Base-by-base conservation (phyloP, 2,113 vertebrate species). In the Neodon shergylaensis region DNA sequence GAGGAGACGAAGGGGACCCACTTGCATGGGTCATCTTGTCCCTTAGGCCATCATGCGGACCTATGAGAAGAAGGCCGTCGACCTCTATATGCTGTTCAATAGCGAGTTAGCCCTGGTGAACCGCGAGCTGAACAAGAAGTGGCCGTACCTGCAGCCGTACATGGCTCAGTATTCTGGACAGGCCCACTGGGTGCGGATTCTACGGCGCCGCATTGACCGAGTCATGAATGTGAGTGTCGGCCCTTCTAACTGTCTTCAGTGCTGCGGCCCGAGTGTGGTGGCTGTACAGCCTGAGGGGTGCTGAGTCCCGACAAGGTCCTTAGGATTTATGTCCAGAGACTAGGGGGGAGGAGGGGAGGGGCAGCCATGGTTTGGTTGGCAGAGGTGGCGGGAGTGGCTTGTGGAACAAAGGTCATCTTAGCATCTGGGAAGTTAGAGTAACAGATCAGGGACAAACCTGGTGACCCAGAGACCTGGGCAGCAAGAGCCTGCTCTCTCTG, bases 1-100 rank as follows among this genome's bases (percentile, higher is more conserved):
- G 61, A 10, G 19, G 65, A 28, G 44, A 17, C 2, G 0, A 9
- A 36, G 52, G 31, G 31, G 31, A n/a, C 14, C 39, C 0, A 2
- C 17, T 47, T 31, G 31, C 36, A 17, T 7, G 11, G 72, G 1
- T 4, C 42, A 33, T 9, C 70, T 16, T 49, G 33, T 90, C 63
- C 31, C 14, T 10, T 91, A 99, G 99, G 98, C 98, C 65, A 99
- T 99, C 94, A 99, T 97, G 88, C 95, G 96, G 31, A 98, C 98
- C 3, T 98, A 98, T 2, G 99, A 99, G 63, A 98, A 98, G 95
- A 99, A 99, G 95, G 97, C 97, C 0, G 98, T 99, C 47, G 98
- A 98, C 31, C 98, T 99, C n/a, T 99, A 98, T 78, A 97, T 93
- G 94, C 90, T 99, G 31, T 99, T 99, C 92, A 98, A 96, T 68